Conservation (phyloP, 2,888 invertebrate species). For the Ichneumoninae sp. region DNA sequence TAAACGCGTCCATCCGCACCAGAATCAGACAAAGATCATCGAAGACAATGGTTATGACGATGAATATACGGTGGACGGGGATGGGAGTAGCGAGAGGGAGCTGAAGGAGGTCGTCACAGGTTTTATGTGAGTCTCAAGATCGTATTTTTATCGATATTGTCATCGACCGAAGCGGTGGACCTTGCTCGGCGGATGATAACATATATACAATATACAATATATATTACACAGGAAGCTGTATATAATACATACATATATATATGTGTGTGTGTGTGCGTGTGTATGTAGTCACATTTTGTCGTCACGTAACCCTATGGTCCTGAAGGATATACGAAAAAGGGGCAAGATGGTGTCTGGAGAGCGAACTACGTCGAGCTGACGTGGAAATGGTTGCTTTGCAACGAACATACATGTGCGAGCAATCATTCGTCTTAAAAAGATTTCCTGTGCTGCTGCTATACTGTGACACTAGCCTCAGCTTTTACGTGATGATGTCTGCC, state of each 20-base stretch:
- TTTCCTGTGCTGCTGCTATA: not conserved
- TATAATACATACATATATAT: not conserved
- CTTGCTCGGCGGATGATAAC: conserved; percentile 6
- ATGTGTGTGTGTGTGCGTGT: not conserved
- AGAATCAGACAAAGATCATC: conserved; percentile 11
- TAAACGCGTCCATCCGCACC: conserved; percentile 9
- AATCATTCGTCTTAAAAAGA: conserved; percentile 19
- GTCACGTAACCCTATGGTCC: conserved; percentile 29
- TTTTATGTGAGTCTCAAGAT: conserved; percentile 26
- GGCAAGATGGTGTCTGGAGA: conserved; percentile 9
- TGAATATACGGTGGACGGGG: not conserved
- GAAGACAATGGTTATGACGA: conserved; percentile 20
- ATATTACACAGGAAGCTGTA: not conserved
- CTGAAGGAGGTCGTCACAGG: conserved; percentile 14
- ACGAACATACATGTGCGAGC: conserved; percentile 6
- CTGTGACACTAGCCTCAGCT: conserved; percentile 4
- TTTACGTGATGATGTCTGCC: conserved; percentile 2
- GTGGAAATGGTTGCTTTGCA: conserved; percentile 14
- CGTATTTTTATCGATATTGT: conserved; percentile 28
- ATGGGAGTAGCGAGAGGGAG: not conserved
- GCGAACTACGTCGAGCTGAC: conserved; percentile 25
- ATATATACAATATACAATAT: conserved; percentile 20
- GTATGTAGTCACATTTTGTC: conserved; percentile 9
- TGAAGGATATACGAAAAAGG: conserved; percentile 27
- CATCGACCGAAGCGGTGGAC: conserved; percentile 15